A percentile compares a stretch with the other conserved stretches of the same genome.
Conservation (phyloP, 2,113 vertebrate genomes). For the Colius striatus region DNA sequence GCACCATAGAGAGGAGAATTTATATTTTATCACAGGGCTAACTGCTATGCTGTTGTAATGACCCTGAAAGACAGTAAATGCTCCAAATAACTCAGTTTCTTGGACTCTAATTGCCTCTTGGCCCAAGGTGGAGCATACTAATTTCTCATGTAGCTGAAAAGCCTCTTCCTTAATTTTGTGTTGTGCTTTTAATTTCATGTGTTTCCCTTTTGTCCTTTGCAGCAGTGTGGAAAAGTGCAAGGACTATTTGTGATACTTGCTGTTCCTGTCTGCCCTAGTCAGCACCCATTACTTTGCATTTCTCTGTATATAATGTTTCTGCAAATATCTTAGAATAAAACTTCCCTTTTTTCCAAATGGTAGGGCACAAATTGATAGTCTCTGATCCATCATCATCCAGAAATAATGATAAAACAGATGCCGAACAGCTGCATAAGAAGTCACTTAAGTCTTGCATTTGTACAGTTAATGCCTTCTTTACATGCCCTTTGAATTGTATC, state of each 20-base stretch:
- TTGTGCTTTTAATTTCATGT: not conserved
- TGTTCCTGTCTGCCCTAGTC: not conserved
- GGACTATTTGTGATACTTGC: not conserved
- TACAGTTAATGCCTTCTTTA: not conserved
- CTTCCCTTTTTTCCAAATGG: not conserved
- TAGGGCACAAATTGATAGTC: not conserved
- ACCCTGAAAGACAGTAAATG: conserved; percentile 36
- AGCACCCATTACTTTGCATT: not conserved
- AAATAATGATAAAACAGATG: not conserved
- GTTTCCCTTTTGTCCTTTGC: not conserved
- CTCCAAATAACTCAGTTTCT: conserved; percentile 30
- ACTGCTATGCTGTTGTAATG: not conserved
- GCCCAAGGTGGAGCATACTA: not conserved
- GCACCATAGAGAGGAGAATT: not conserved
- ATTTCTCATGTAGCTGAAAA: not conserved
- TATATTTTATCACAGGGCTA: conserved; percentile 41
- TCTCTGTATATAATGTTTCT: not conserved
- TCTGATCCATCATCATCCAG: not conserved
- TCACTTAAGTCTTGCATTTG: not conserved
- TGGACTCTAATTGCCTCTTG: not conserved
- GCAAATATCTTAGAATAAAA: not conserved
- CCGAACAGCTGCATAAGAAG: not conserved
- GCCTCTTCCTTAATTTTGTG: not conserved
- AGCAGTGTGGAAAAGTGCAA: not conserved
- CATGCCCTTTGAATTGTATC: not conserved